Evolutionary conservation across 1,140 invertebrate genomes (phyloP).

Genomic region (Galendromus occidentalis): DNA sequence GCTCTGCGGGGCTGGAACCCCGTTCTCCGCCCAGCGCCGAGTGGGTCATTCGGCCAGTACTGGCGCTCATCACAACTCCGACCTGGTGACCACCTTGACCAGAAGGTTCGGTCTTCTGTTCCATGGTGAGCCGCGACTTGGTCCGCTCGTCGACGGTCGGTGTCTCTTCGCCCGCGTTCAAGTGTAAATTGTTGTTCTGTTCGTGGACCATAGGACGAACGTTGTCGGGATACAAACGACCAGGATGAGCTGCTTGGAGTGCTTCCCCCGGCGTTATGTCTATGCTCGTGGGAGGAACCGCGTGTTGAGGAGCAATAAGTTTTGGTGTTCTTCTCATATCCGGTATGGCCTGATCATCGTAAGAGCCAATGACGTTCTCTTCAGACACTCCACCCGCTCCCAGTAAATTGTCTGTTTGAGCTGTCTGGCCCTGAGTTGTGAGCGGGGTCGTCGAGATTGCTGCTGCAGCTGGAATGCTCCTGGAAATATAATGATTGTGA

Average conservation of each 20-base stretch:
- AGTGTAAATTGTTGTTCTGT: neutral
- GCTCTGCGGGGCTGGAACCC: neutral
- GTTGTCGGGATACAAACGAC: neutral
- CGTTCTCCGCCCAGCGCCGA: neutral
- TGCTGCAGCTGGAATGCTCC: constrained; percentile 9
- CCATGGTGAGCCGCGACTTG: neutral
- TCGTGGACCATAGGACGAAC: neutral
- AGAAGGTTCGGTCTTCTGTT: constrained; percentile 2
- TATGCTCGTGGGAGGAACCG: neutral
- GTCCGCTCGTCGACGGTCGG: constrained; percentile 5
- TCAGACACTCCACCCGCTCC: neutral
- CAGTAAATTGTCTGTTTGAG: constrained; percentile 4
- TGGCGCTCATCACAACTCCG: constrained; percentile 9
- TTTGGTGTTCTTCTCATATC: neutral
- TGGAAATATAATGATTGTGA: neutral
- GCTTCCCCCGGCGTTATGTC: neutral
- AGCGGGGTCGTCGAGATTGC: neutral
- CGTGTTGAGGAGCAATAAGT: neutral
- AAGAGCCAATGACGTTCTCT: constrained; percentile 7
- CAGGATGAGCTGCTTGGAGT: neutral
- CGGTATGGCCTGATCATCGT: neutral
- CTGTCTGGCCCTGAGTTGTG: constrained; percentile 1
- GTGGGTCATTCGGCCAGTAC: constrained; percentile 9
- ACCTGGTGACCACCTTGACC: neutral
- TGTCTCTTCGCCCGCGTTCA: constrained; percentile 1